These are phyloP conservation scores for Onchidella celtica DNA, from an alignment of 2,888 invertebrate species.

Conservation along the genomic window DNA sequence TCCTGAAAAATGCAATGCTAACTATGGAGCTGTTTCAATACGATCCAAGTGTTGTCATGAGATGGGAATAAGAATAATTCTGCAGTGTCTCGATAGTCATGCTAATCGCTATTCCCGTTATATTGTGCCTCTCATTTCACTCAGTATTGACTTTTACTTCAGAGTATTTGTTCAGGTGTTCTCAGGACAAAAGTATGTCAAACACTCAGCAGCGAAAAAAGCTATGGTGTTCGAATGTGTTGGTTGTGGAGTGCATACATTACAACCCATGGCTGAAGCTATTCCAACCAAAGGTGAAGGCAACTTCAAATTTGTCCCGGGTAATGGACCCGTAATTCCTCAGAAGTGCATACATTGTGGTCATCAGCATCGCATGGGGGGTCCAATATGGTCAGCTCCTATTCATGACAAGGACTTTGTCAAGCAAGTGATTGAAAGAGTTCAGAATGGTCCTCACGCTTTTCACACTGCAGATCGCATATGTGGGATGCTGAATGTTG, in stretches of 20 bases:
- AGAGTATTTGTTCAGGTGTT: constrained; percentile 93
- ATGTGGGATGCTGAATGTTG: constrained; percentile 86
- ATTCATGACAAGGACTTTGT: constrained; percentile 92
- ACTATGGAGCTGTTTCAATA: constrained; percentile 95
- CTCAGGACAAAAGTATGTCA: constrained; percentile 90
- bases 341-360: constrained; percentile 88
- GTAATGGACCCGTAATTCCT: constrained; percentile 87
- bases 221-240: constrained; percentile 94
- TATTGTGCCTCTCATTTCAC: constrained; percentile 92
- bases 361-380: constrained; percentile 89
- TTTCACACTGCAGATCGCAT: constrained; percentile 87
- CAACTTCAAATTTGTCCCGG: constrained; percentile 85
- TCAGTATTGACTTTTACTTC: constrained; percentile 98
- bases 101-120: constrained; percentile 96
- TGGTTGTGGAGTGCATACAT: constrained; percentile 90
- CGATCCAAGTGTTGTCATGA: constrained; percentile 91
- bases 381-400: constrained; percentile 95
- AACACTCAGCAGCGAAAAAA: constrained; percentile 88
- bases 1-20: constrained; percentile 94
- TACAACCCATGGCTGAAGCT: constrained; percentile 87
- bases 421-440: constrained; percentile 83
- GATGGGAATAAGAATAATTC: constrained; percentile 95
- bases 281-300: constrained; percentile 67
- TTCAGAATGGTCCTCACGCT: constrained; percentile 76
- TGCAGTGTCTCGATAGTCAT: constrained; percentile 93